These are phyloP conservation scores for Arion vulgaris DNA, from an alignment of 1,140 invertebrate genomes.

Conservation along the genomic window DNA sequence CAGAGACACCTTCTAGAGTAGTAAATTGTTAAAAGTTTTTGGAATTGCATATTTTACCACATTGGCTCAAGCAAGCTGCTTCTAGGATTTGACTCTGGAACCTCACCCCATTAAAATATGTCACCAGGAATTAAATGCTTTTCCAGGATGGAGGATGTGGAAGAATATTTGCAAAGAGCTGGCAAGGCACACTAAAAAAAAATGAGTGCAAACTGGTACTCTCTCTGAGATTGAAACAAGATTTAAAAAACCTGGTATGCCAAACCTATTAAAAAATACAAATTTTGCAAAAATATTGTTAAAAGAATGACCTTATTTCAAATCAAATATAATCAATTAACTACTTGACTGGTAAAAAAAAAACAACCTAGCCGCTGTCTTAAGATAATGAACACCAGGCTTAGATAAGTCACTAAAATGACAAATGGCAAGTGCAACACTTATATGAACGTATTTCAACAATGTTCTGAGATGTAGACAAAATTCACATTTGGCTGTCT, in stretches of 20 bases:
- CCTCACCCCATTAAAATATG: too few species aligned
- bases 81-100: too few species aligned
- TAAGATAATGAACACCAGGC: background rate
- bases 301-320: background rate
- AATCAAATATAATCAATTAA: background rate
- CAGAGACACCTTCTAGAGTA: too few species aligned
- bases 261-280: background rate
- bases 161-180: background rate
- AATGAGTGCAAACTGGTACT: too few species aligned
- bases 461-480: background rate
- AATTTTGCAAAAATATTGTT: background rate
- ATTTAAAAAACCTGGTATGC: background rate
- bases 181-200: background rate
- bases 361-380: background rate
- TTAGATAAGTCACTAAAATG: background rate
- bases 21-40: too few species aligned
- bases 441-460: background rate
- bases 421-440: background rate
- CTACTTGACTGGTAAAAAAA: background rate
- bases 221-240: too few species aligned
- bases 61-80: too few species aligned
- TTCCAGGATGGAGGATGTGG: too few species aligned
- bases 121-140: too few species aligned
- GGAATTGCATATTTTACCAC: too few species aligned
- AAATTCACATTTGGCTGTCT: background rate